These are phyloP conservation scores for Lophochroa leadbeateri DNA, from an alignment of 2,113 vertebrate genomes.

Conservation along the genomic window DNA sequence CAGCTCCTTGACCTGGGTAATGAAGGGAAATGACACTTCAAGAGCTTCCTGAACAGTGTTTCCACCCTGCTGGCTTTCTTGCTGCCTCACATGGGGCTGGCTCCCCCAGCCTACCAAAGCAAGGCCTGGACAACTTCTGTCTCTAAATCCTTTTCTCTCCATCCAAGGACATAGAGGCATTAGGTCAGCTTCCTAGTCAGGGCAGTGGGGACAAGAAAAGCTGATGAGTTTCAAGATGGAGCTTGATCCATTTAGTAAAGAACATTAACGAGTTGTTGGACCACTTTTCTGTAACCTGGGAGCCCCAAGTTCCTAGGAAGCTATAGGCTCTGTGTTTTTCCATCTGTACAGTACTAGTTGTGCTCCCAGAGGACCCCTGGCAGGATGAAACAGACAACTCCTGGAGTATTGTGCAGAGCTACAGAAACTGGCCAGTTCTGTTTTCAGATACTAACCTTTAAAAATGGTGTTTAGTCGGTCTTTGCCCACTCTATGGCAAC, in stretches of 20 bases:
- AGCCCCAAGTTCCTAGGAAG: background rate
- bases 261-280: background rate
- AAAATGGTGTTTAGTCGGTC: background rate
- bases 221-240: background rate
- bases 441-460: background rate
- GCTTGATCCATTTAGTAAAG: background rate
- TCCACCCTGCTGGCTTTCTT: background rate
- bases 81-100: background rate
- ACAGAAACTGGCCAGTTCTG: background rate
- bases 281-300: background rate
- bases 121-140: background rate
- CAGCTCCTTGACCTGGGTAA: background rate
- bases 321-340: background rate
- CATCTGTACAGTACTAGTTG: background rate
- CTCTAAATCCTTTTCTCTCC: background rate
- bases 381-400: background rate
- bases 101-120: background rate
- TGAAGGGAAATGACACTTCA: background rate
- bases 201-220: background rate
- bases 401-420: background rate
- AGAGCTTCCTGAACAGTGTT: background rate
- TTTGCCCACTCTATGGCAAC: background rate
- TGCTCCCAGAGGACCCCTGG: background rate
- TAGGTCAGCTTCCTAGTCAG: background rate
- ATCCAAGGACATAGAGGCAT: background rate